Evolutionary conservation across 2,888 invertebrate genomes (phyloP).

Genomic region (Drosophila tanythrix): DNA sequence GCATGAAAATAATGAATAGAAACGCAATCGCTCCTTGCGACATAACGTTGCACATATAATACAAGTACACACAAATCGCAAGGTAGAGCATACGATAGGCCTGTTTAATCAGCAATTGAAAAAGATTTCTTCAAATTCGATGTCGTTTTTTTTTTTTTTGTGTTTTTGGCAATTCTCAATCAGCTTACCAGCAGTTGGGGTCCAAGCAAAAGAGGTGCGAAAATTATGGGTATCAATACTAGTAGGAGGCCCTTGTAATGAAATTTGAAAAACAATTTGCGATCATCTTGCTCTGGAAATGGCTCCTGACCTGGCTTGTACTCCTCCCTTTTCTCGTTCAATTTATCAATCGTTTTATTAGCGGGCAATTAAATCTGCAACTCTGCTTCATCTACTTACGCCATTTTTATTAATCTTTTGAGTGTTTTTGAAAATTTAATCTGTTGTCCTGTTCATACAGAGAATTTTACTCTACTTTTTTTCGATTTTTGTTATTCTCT

Average conservation of each 20-base stretch:
- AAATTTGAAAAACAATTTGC: constrained; percentile 53
- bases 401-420: constrained; percentile 3
- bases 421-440: neutral
- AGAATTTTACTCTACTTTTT: neutral
- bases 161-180: neutral
- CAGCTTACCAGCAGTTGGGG: constrained; percentile 33
- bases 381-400: constrained; percentile 18
- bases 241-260: constrained; percentile 65
- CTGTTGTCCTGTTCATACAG: neutral
- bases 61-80: constrained; percentile 27
- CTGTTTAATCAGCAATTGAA: constrained; percentile 23
- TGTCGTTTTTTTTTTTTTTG: neutral
- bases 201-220: constrained; percentile 41
- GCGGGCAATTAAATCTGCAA: too few species aligned
- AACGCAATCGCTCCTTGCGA: constrained; percentile 55
- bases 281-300: constrained; percentile 47
- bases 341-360: neutral
- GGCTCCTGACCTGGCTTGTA: constrained; percentile 61
- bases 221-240: constrained; percentile 44
- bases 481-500: neutral
- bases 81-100: constrained; percentile 50
- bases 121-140: too few species aligned
- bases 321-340: constrained; percentile 17
- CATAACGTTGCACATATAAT: constrained; percentile 60
- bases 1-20: constrained; percentile 48